Base-by-base conservation (phyloP, 2,113 vertebrate genomes). In the Anthoscopus minutus region DNA sequence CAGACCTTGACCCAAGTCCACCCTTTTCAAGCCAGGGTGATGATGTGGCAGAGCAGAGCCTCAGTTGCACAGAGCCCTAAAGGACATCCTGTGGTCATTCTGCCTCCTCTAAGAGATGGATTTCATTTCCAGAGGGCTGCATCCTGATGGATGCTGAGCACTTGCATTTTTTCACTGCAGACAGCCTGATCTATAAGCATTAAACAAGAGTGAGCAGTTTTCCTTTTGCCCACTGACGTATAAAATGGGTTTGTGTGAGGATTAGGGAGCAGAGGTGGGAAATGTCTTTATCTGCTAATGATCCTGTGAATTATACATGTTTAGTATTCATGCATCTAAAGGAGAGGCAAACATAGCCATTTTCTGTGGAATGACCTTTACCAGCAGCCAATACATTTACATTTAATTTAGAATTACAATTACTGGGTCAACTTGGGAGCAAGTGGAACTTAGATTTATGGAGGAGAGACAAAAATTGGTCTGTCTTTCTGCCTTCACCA, bases 381-480 rank as follows among this genome's bases (percentile, higher is more conserved):
- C 73, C 82, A 94, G 93, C 85, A 95, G 88, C 89, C 92, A 94
- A 95, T 90, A 78, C 95, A 97, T 95, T 96, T 94, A 96, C 93
- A 96, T 97, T 93, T 95, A 90, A 96, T 96, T 95, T 94, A 96
- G 93, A 96, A 96, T 96, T 95, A 92, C 88, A 93, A 88, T 96
- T 96, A 93, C 86, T 86, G 93, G 95, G 95, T 95, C 93, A 96
- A 71, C 82, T 71, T 31, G 82, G 89, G 94, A 97, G 92, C 88
- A 94, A 97, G 95, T 92, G 79, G 85, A 96, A 96, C 79, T 95
- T 86, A 54, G 15, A 86, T 88, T 96, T 90, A 94, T 80, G 48
- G 81, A 93, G 78, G 88, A 70, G 79, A 82, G 67, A 92, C 64
- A 82, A 94, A 96, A 95, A 96, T 60, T 40, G 35, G 23, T 89